A percentile compares a stretch with the other conserved stretches of the same genome.
Evolutionary conservation across 2,888 invertebrate genomes (phyloP).

Genomic region (Coenonympha glycerion): DNA sequence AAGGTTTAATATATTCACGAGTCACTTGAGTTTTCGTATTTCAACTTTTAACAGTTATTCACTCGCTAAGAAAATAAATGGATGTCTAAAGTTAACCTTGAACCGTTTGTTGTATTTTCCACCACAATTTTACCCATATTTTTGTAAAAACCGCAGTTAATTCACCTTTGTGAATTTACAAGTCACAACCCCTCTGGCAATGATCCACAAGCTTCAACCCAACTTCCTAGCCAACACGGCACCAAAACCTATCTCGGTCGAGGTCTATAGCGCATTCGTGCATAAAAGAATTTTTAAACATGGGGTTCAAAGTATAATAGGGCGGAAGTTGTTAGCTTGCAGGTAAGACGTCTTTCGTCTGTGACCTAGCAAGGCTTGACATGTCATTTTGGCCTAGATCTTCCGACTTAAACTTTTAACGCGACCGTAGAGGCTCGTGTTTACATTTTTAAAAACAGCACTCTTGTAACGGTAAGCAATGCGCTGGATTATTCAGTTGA

Average conservation of each 20-base stretch:
- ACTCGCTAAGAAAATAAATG: too few species aligned
- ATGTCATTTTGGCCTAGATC: slow-evolving; percentile 12
- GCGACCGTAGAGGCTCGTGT: slow-evolving; percentile 9
- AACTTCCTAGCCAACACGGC: background rate
- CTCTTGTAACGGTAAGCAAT: slow-evolving; percentile 11
- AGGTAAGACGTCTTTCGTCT: slow-evolving; percentile 6
- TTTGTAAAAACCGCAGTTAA: background rate
- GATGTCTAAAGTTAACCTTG: too few species aligned
- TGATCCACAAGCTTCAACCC: background rate
- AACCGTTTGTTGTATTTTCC: too few species aligned
- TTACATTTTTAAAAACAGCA: slow-evolving; percentile 13
- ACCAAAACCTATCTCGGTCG: background rate
- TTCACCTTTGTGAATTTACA: background rate
- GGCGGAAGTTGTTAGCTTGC: slow-evolving; percentile 8
- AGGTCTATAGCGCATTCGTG: slow-evolving; percentile 4
- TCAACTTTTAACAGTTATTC: too few species aligned
- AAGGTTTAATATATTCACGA: background rate
- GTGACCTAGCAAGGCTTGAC: slow-evolving; percentile 15
- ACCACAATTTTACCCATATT: too few species aligned
- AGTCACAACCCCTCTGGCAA: background rate
- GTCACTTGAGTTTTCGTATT: too few species aligned
- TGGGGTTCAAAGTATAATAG: background rate
- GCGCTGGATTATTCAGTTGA: slow-evolving; percentile 2
- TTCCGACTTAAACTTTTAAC: slow-evolving; percentile 8
- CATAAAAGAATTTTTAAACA: slow-evolving; percentile 13